Base-by-base conservation (phyloP, 2,888 invertebrate genomes). In the Drosophila multiciliata region DNA sequence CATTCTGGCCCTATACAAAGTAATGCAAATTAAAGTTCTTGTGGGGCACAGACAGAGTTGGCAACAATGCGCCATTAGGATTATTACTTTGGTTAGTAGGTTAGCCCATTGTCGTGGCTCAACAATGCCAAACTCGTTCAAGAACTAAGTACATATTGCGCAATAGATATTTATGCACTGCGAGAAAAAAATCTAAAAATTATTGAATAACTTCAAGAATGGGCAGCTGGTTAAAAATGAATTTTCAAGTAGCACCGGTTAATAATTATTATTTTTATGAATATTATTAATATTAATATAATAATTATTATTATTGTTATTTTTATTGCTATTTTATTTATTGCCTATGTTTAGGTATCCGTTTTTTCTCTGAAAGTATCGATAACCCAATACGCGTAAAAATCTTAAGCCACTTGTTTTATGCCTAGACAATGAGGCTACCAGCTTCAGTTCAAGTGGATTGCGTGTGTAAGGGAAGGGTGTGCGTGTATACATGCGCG, bases 361-460 rank as follows among this genome's bases (percentile, higher is more conserved):
- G 7, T 55, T 26, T 60, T 78, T 80, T 72, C 59, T 42, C 48
- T 36, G 53, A 68, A 84, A 73, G 79, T 55, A 66, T 50, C 48
- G n/a, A 52, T 50, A 32, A 70, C 76, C 66, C 53, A 49, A 75
- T 54, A 63, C 62, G 62, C 40, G 23, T 50, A 62, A 53, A 66
- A 59, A 78, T 73, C 83, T 74, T 69, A 71, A 72, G 81, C 83
- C 87, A 81, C 81, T 85, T 88, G 78, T 82, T 73, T 73, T 26
- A 32, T 76, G 82, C 77, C 81, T 89, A 87, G 84, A 87, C 87
- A 86, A 87, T 79, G 54, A 64, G 40, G 66, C 66, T 54, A 57
- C 60, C 69, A 55, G 73, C 60, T 71, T 36, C 70, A 71, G 65
- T 64, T 71, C 67, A 71, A 77, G 70, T 75, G 55, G 49, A 68